Percentiles rank a stretch among this genome's conserved stretches.
Conservation (phyloP, 2,888 invertebrate genomes). For the Dryobotodes eremita region DNA sequence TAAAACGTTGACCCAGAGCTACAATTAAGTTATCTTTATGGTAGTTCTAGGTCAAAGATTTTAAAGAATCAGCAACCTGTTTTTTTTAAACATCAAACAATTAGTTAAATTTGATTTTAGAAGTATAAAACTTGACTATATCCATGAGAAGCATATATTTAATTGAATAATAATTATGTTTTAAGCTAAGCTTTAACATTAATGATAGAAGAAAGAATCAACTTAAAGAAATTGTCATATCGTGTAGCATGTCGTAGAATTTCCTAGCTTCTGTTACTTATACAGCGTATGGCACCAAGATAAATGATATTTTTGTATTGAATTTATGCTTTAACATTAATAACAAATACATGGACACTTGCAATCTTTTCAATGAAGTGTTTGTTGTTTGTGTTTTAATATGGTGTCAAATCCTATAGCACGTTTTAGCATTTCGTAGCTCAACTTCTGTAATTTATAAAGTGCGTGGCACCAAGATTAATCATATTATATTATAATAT, state of each 20-base stretch:
- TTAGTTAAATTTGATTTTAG: background rate
- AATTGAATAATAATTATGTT: background rate
- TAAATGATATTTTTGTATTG: background rate
- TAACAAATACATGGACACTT: background rate
- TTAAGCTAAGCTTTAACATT: background rate
- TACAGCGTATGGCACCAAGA: background rate
- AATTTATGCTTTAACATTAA: background rate
- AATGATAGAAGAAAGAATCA: background rate
- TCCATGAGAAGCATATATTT: background rate
- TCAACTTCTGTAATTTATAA: background rate
- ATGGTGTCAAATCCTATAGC: background rate
- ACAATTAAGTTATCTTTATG: too few species aligned
- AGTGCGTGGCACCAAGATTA: background rate
- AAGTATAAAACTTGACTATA: background rate
- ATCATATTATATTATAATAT: background rate
- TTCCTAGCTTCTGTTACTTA: background rate
- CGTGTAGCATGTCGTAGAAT: background rate
- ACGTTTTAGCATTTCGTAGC: conserved; percentile 6
- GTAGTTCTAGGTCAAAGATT: background rate
- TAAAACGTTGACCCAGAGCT: too few species aligned
- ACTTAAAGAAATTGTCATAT: background rate
- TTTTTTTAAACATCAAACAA: background rate
- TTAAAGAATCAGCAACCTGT: too few species aligned
- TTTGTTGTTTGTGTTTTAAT: too few species aligned
- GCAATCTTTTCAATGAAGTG: background rate